Evolutionary conservation across 2,888 invertebrate species (phyloP).

Genomic region (Bugula neritina): DNA sequence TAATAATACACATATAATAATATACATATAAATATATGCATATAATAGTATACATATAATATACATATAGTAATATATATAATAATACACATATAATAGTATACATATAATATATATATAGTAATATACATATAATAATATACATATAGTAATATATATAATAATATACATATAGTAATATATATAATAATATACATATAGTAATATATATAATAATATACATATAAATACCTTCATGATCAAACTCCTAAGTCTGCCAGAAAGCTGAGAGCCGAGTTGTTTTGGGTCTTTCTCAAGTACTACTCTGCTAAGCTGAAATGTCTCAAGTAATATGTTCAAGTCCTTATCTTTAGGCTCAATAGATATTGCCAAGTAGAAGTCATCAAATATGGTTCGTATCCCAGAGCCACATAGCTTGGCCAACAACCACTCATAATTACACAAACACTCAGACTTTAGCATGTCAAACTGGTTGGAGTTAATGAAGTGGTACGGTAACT

Average conservation of each 20-base stretch:
- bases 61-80: too few species aligned
- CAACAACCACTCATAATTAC: constrained; percentile 71
- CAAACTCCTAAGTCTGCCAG: constrained; percentile 51
- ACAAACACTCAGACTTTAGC: constrained; percentile 66
- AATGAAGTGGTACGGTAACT: constrained; percentile 73
- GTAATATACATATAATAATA: too few species aligned
- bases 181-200: too few species aligned
- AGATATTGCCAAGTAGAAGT: constrained; percentile 60
- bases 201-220: background rate
- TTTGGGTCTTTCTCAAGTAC: constrained; percentile 74
- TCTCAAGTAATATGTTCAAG: constrained; percentile 60
- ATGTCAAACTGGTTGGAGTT: constrained; percentile 56
- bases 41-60: too few species aligned
- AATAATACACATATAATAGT: too few species aligned
- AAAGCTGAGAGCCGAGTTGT: constrained; percentile 72
- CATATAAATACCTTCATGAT: constrained; percentile 35
- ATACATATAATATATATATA: too few species aligned
- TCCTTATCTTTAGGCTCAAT: constrained; percentile 43
- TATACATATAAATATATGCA: too few species aligned
- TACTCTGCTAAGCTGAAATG: constrained; percentile 66
- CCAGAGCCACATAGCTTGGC: constrained; percentile 74
- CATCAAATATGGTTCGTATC: constrained; percentile 70
- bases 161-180: too few species aligned
- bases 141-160: too few species aligned
- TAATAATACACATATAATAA: too few species aligned